A percentile compares a stretch with the other conserved stretches of the same genome.
Conservation (phyloP, 2,113 vertebrate genomes). For the Semicossyphus pulcher region DNA sequence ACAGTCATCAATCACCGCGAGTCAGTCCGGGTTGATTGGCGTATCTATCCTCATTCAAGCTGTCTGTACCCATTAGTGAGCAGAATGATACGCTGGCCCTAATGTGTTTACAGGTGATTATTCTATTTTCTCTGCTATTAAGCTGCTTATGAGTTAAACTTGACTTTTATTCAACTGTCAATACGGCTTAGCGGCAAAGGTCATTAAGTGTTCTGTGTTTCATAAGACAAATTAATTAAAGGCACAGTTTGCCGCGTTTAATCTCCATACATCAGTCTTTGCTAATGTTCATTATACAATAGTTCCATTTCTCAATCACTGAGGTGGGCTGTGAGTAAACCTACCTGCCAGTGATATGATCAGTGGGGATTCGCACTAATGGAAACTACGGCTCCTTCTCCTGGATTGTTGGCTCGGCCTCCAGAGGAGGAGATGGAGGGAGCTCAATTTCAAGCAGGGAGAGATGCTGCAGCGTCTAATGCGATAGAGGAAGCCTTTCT, state of each 20-base stretch:
- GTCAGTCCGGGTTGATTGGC: conserved; percentile 65
- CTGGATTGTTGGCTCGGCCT: conserved; percentile 3
- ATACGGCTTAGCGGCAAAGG: conserved; percentile 51
- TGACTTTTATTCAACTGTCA: conserved; percentile 23
- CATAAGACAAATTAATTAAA: conserved; percentile 58
- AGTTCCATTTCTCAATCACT: background rate
- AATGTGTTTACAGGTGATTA: conserved; percentile 63
- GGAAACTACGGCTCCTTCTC: conserved; percentile 21
- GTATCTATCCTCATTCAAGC: conserved; percentile 80
- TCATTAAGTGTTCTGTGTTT: conserved; percentile 45
- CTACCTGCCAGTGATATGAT: conserved; percentile 29
- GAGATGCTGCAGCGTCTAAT: conserved; percentile 1
- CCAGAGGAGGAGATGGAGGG: conserved; percentile 23
- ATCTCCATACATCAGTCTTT: conserved; percentile 13
- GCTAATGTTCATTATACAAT: background rate
- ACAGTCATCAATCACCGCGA: conserved; percentile 78
- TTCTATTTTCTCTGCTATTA: conserved; percentile 45
- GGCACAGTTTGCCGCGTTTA: conserved; percentile 10
- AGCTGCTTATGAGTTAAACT: conserved; percentile 40
- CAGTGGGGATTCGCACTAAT: conserved; percentile 43
- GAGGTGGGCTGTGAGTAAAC: conserved; percentile 23
- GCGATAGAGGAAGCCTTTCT: no score
- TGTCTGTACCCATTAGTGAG: conserved; percentile 76
- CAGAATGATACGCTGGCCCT: conserved; percentile 32
- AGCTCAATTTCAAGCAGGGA: conserved; percentile 10